A percentile compares a stretch with the other conserved stretches of the same genome.
These are phyloP conservation scores for Crypturellus undulatus DNA, from an alignment of 2,113 vertebrate species.

Conservation along the genomic window DNA sequence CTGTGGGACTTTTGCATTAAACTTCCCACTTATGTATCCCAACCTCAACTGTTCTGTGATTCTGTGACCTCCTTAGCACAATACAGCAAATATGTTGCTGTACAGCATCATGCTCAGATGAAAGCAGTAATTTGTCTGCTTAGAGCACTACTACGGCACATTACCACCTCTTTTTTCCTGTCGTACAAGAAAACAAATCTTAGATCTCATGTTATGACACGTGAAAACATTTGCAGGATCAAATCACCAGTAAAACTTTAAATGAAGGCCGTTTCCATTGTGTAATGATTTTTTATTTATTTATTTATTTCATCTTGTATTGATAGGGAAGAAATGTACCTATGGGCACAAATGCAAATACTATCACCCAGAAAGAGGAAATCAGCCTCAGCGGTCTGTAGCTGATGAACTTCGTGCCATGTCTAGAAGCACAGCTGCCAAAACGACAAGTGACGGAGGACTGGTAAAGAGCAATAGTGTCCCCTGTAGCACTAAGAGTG, in stretches of 20 bases:
- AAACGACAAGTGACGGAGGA: conserved; percentile 85
- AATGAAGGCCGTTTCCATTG: not conserved
- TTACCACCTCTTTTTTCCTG: not conserved
- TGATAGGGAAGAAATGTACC: conserved; percentile 95
- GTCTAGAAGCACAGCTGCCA: conserved; percentile 88
- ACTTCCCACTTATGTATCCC: not conserved
- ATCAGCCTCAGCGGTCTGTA: conserved; percentile 94
- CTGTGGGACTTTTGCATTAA: not conserved
- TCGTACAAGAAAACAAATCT: not conserved
- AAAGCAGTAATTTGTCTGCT: not conserved
- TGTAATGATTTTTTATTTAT: not conserved
- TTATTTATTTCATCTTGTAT: not conserved
- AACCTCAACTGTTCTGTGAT: too few species aligned
- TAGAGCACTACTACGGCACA: not conserved
- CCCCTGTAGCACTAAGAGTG: conserved; percentile 85
- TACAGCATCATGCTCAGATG: not conserved
- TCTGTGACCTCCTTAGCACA: not conserved
- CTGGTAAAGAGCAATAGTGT: conserved; percentile 97
- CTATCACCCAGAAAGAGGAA: conserved; percentile 94
- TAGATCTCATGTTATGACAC: not conserved
- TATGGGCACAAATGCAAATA: conserved; percentile 99
- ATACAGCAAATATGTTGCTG: not conserved
- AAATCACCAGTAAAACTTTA: not conserved
- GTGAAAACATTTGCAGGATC: not conserved
- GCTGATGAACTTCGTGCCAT: conserved; percentile 97